Evolutionary conservation across 1,140 invertebrate genomes (phyloP), one percentile per base, ranked within the genome.

Genomic region (Drosophila santomea): DNA sequence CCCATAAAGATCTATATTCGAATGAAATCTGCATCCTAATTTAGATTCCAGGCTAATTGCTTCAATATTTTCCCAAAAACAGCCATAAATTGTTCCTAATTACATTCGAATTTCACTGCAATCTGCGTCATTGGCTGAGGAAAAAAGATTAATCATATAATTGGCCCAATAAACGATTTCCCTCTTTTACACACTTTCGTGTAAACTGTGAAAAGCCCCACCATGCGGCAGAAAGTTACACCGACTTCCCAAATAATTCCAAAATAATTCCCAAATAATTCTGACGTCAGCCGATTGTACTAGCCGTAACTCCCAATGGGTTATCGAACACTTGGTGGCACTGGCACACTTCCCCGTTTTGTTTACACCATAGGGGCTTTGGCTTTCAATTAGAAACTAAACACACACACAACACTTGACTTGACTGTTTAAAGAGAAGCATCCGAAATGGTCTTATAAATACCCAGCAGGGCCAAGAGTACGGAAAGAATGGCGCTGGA

Each of bases 131-230:
- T 88, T 55, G 58, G 50, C 69, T 17, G 60, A 41, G 59, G 59
- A 28, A 47, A 62, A 63, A 62, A 72, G 85, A 86, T 86, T 86
- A 88, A 88, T 86, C 83, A 86, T 86, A 88, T 69, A 56, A 88
- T 86, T 82, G 82, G 66, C 61, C 83, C 66, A 86, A 81, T 86
- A 78, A 85, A 51, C 32, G 74, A 41, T 45, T 43, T 28, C 20
- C 51, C 57, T 38, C 44, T 25, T 32, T 25, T 66, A 11, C 36
- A 11, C 36, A 62, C 56, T 38, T 47, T 66, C 58, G 45, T 62
- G 60, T 81, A 86, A 81, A 81, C 57, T 81, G 58, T 58, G 76
- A 75, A 74, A 74, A 81, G 62, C 54, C 59, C 25, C 23, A 43
- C 23, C 38, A 48, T 23, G 8, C 32, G 11, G 35, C 12, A 15